A percentile compares a stretch with the other conserved stretches of the same genome.
phyloP scores from a whole-genome alignment of 2,797 vertebrate genomes.

The Pseudomugil tenellus region DNA sequence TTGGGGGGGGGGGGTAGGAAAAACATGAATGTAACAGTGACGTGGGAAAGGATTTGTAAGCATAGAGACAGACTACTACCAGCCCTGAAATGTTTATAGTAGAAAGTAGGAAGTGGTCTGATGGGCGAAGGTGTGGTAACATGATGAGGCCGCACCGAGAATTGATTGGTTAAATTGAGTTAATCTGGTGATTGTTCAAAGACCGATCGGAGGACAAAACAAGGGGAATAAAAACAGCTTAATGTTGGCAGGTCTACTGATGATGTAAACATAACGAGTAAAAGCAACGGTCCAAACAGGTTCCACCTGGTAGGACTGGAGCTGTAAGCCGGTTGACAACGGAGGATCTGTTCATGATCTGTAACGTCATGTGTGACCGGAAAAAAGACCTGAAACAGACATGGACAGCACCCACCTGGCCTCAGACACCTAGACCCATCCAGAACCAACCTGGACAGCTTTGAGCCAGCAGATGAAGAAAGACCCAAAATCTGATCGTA shows the following conservation, averaged over 20 bases:
- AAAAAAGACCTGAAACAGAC: slow-evolving; percentile 29
- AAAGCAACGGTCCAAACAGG: neutral
- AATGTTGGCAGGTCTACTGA: slow-evolving; percentile 79
- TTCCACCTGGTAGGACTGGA: too few species aligned
- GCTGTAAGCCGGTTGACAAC: neutral
- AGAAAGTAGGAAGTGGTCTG: too few species aligned
- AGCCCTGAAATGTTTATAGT: neutral
- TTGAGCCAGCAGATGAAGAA: neutral
- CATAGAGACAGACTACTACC: neutral
- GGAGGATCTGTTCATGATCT: too few species aligned
- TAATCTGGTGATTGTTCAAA: too few species aligned
- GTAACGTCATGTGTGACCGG: neutral
- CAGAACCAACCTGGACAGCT: neutral
- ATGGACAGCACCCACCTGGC: slow-evolving; percentile 44
- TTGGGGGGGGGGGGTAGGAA: too few species aligned
- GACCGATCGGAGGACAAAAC: neutral
- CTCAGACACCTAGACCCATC: slow-evolving; percentile 18
- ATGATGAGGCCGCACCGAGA: too few species aligned
- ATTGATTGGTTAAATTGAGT: too few species aligned
- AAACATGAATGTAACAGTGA: too few species aligned
- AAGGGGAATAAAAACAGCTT: slow-evolving; percentile 47
- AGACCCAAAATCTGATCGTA: neutral
- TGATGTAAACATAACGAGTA: slow-evolving; percentile 66
- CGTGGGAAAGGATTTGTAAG: neutral
- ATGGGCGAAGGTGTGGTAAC: too few species aligned